Evolutionary conservation across 2,888 invertebrate genomes (phyloP), one percentile per base, ranked within the genome.

Genomic region (Vandiemenella viatica): DNA sequence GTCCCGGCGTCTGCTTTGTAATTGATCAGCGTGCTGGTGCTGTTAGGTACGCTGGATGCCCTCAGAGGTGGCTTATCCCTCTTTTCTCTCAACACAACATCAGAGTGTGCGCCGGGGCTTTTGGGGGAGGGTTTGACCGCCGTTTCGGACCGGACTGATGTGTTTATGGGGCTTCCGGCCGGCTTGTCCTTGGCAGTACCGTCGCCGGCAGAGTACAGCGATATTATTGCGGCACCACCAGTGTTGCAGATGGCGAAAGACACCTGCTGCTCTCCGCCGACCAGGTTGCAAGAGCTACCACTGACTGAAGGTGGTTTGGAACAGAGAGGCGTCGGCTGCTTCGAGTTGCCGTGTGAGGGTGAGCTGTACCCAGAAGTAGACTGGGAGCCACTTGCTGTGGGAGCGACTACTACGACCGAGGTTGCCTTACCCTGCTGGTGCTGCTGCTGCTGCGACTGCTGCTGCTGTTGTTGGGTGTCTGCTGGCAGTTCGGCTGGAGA

Each of bases 291-390:
- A 51, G 62, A 59, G 55, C 66, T 65, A 53, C 65, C 65, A 55
- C 63, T 63, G 40, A 65, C 64, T 38, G 67, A 51, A 10, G 50
- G 44, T 15, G 50, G 49, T 38, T 51, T 48, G 23, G 55, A 51
- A 43, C 48, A 41, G 42, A 46, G 21, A 37, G 56, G 54, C 16
- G 55, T 55, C 22, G 52, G 50, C 7, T 46, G 49, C 38, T 55
- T 53, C 23, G 55, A 54, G 40, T 45, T 52, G 43, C 50, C 52
- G 20, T 49, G 65, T 48, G 67, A 65, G 48, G 70, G 70, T 50
- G 70, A 70, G 57, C 69, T 69, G 59, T 70, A 70, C 47, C 70
- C 70, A 21, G 70, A 70, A 42, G 69, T 69, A 60, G 69, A 69
- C 60, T 68, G 67, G 55, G 69, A 68, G 55, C 67, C 65, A 54